Percentiles rank a stretch among this genome's conserved stretches.
These are phyloP conservation scores for Plebejus melissa DNA, from an alignment of 2,888 invertebrate species.

Conservation along the genomic window DNA sequence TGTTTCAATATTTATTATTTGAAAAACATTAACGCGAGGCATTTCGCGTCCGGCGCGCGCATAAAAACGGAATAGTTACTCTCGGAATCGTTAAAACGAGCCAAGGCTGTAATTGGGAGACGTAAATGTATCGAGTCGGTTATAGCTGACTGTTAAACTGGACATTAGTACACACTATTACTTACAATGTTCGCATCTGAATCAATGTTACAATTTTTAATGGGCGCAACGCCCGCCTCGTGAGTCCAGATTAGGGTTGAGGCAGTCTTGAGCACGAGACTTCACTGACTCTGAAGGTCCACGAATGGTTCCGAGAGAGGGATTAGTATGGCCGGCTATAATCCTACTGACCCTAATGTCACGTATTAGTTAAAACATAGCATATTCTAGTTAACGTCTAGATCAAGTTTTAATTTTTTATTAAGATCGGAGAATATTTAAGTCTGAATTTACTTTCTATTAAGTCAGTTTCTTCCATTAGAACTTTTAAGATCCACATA, in stretches of 20 bases:
- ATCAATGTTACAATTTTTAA: slow-evolving; percentile 34
- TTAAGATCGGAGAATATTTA: too few relatives aligned
- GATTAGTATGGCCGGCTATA: too few relatives aligned
- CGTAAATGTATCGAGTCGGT: slow-evolving; percentile 70
- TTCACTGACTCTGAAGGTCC: too few relatives aligned
- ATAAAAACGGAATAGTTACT: slow-evolving; percentile 77
- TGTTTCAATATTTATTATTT: slow-evolving; percentile 44
- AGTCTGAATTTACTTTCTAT: too few relatives aligned
- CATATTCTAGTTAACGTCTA: too few relatives aligned
- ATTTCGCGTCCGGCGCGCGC: slow-evolving; percentile 62
- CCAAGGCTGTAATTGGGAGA: slow-evolving; percentile 75
- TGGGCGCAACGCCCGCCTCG: not conserved
- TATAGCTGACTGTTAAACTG: slow-evolving; percentile 73
- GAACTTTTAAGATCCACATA: too few relatives aligned
- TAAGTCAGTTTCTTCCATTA: too few relatives aligned
- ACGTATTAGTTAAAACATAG: too few relatives aligned
- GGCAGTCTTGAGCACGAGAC: too few relatives aligned
- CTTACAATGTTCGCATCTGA: slow-evolving; percentile 59
- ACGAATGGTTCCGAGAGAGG: too few relatives aligned
- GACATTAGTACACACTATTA: slow-evolving; percentile 69
- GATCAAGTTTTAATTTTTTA: too few relatives aligned
- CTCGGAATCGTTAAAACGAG: slow-evolving; percentile 72
- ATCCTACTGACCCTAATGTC: too few relatives aligned
- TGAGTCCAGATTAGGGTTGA: not conserved
- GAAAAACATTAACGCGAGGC: slow-evolving; percentile 47